phyloP scores from a whole-genome alignment of 92 coral and sea anemone genomes.

The Phenganax marumi region DNA sequence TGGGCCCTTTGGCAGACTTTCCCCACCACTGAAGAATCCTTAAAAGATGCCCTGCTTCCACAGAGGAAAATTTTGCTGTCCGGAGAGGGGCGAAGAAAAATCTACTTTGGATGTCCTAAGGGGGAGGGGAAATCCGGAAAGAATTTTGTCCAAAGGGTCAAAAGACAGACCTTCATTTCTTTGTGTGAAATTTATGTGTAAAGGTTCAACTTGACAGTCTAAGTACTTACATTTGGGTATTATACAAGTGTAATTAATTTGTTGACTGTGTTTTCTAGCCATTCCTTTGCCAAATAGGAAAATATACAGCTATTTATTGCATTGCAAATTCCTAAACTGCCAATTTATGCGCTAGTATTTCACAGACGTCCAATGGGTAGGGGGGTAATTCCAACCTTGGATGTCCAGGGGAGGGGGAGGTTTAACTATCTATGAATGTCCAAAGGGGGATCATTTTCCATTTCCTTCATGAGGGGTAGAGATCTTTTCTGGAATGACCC shows the following conservation, averaged over 20 bases:
- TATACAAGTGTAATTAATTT: neutral
- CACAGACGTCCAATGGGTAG: neutral
- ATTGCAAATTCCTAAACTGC: too few species aligned
- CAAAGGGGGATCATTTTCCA: neutral
- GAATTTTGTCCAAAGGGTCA: neutral
- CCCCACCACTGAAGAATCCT: too few species aligned
- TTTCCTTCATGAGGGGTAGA: neutral
- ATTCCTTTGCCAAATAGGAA: neutral
- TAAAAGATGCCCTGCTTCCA: too few species aligned
- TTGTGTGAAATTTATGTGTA: neutral
- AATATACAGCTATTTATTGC: neutral
- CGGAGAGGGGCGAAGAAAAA: neutral
- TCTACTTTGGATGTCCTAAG: neutral
- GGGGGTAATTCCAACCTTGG: neutral
- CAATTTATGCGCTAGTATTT: too few species aligned
- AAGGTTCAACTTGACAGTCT: neutral
- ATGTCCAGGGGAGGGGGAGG: conserved; percentile 2
- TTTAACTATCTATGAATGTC: neutral
- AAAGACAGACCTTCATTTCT: too few species aligned
- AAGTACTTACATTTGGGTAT: neutral
- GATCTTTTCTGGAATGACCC: neutral
- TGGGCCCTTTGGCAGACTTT: too few species aligned
- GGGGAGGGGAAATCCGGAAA: neutral
- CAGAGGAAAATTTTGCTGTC: neutral
- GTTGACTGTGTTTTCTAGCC: neutral